Conservation (phyloP, 2,797 vertebrate genomes). For the Sebastes baramenuke region DNA sequence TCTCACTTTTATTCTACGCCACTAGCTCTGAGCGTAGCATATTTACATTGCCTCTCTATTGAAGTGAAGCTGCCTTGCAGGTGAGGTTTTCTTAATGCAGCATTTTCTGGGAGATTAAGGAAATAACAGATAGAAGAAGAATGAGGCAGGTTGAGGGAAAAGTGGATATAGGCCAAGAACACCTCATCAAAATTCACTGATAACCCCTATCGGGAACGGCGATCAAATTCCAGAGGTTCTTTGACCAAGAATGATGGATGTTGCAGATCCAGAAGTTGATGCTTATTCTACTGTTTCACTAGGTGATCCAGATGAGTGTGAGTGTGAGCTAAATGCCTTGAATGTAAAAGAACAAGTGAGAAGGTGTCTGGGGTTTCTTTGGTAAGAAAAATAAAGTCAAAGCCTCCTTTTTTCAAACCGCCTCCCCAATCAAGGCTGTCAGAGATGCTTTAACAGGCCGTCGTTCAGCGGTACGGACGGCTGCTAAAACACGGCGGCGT, state of each 20-base stretch:
- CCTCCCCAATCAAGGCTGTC: conserved; percentile 55
- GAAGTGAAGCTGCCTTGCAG: neutral
- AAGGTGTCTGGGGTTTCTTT: conserved; percentile 45
- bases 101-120: neutral
- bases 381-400: conserved; percentile 45
- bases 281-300: neutral
- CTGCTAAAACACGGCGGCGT: conserved; percentile 56
- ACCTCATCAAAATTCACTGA: neutral
- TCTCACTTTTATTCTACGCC: no score
- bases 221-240: neutral
- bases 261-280: neutral
- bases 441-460: conserved; percentile 53
- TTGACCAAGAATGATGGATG: neutral
- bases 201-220: neutral
- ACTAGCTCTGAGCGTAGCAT: no score
- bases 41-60: no score
- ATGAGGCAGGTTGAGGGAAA: neutral
- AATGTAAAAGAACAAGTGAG: conserved; percentile 23
- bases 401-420: conserved; percentile 9
- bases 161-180: neutral
- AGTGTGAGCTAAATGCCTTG: conserved; percentile 10
- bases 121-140: neutral
- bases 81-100: neutral
- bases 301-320: conserved; percentile 16
- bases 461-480: conserved; percentile 35